Evolutionary conservation across 2,113 vertebrate species (phyloP).

Genomic region (Charadrius vociferus): DNA sequence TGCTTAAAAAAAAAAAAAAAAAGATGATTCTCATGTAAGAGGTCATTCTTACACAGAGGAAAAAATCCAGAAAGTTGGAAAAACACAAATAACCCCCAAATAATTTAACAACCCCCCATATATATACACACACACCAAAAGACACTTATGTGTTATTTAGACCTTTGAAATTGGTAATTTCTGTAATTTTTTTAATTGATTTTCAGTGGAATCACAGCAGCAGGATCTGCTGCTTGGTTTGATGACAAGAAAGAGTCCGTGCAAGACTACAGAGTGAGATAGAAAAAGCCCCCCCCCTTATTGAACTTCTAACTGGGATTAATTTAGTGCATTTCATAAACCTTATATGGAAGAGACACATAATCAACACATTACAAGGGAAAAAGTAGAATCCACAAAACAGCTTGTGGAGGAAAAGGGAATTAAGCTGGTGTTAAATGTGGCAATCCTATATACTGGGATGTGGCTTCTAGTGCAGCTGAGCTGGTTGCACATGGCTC

Average conservation of each 20-base stretch:
- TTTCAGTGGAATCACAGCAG: not conserved
- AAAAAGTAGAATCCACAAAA: not conserved
- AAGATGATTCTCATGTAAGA: not conserved
- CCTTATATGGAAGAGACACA: not conserved
- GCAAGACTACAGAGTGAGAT: not conserved
- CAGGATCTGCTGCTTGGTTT: not conserved
- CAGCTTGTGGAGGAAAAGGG: not conserved
- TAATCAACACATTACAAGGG: not conserved
- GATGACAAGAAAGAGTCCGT: not conserved
- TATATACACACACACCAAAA: not conserved
- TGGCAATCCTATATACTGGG: not conserved
- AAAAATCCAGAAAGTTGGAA: not conserved
- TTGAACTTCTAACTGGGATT: not conserved
- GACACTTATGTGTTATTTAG: not conserved
- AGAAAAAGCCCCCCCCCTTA: not conserved
- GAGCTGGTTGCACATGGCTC: not conserved
- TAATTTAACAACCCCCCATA: not conserved
- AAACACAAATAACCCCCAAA: not conserved
- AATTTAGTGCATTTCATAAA: not conserved
- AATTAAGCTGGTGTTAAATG: not conserved
- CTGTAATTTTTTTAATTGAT: not conserved
- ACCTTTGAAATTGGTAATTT: not conserved
- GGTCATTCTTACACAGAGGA: not conserved
- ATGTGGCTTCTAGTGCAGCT: not conserved
- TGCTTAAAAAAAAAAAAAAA: not conserved